Base-by-base conservation (phyloP, 2,888 invertebrate genomes). In the Odontothrips loti region DNA sequence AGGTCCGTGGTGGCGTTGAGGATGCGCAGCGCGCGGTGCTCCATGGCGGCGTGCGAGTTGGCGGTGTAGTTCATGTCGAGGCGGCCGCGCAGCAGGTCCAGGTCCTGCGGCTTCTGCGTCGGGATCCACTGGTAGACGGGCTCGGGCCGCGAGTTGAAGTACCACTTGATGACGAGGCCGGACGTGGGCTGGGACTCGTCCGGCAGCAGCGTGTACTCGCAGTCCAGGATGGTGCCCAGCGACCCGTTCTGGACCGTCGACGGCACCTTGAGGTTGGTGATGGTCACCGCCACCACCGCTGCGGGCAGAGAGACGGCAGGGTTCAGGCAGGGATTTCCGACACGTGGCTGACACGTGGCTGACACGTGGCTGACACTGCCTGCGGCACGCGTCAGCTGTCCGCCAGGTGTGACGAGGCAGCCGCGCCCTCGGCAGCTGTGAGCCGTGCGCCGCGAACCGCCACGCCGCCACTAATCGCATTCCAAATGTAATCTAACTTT, bases 81-180 rank as follows among this genome's bases (percentile, higher is more conserved):
- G 87, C 91, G 87, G 81, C 89, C 89, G 84, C 88, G 89, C 82
- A 90, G 87, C 43, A 87, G 84, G 1, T 92, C 92, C 80, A 92
- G 87, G 12, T 91, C 92, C 85, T 91, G 91, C 0, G 93, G 93
- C 83, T 89, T 89, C 83, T 90, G 89, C 80, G 83, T 92, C 1
- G 92, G 92, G 82, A 94, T 94, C 94, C 94, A 95, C 86, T 94
- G 94, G 87, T 94, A 95, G n/a, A 94, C 92, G 0, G 91, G 90
- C 80, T 91, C 90, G 0, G 90, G 89, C 83, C 89, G 90, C 85
- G 92, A 91, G 86, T 91, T 91, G 85, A 90, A 90, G 86, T 91
- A 93, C 94, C 95, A 94, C 86, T 94, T 94, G 12, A 94, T 91
- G 6, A 94, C 93, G 29, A 95, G 87, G 0, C 93, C 93, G 0